Evolutionary conservation across 2,113 vertebrate genomes (phyloP), one percentile per base, ranked within the genome.

Genomic region (Archocentrus centrarchus): DNA sequence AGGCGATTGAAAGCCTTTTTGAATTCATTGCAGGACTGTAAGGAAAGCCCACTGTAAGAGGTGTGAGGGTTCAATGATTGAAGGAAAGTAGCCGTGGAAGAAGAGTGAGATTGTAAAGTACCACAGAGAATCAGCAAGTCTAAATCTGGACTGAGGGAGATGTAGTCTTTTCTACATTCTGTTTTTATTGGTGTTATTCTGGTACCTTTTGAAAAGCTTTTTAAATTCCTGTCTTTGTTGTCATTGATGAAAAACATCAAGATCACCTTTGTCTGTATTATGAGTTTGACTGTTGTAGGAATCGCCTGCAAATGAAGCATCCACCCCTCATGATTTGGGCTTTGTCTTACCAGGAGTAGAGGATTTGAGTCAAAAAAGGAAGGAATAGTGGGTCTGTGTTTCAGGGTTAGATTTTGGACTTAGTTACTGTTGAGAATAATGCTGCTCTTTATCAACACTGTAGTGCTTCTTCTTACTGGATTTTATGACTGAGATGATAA

Each of bases 21-120:
- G 86, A 88, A 95, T 92, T 88, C 85, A 93, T 91, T 85, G 84
- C 84, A 83, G 87, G 86, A 77, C 63, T 80, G 85, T 64, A 82
- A 86, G 78, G 53, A 11, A 75, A 58, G 58, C 30, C 61, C 41
- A 10, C 81, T 55, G 82, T 92, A 66, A 22, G 2, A 84, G 79
- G 84, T 85, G 84, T 85, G 82, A 57, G 62, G 75, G 80, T 35
- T 68, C 20, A 35, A 90, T 86, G 90, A 90, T 90, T 89, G 80
- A 90, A 84, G 63, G 59, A 77, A 81, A 81, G 64, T 68, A 47
- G 80, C 66, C 10, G 41, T 68, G 76, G 59, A 66, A 30, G 60
- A 78, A 58, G 59, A 81, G 47, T 79, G 37, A 86, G 83, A 88
- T 86, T 89, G 86, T 87, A 86, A 62, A 78, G 66, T 44, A 41